phyloP scores from a whole-genome alignment of 2,888 invertebrate species.

The Tipula vernalis region DNA sequence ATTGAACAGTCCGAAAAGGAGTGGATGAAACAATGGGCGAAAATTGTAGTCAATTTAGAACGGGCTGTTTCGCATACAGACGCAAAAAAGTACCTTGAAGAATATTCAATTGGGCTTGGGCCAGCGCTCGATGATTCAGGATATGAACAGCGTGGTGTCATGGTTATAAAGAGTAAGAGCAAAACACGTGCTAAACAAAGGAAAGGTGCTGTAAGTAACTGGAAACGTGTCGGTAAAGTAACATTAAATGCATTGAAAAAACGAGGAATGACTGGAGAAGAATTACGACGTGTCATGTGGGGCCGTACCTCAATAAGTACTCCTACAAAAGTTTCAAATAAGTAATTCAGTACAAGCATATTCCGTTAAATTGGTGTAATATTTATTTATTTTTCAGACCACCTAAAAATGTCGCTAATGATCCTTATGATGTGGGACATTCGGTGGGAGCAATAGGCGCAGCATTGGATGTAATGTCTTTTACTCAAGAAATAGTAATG shows the following conservation, averaged over 20 bases:
- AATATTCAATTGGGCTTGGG: constrained; percentile 87
- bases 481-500: constrained; percentile 60
- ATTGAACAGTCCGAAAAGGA: constrained; percentile 98
- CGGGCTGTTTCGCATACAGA: constrained; percentile 83
- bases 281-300: constrained; percentile 80
- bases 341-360: constrained; percentile 29
- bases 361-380: background rate
- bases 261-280: constrained; percentile 75
- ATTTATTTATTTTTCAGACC: constrained; percentile 15
- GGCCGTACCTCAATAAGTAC: constrained; percentile 79
- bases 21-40: constrained; percentile 99
- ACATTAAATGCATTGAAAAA: constrained; percentile 72
- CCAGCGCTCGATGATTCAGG: constrained; percentile 65
- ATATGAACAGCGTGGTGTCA: constrained; percentile 81
- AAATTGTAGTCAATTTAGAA: constrained; percentile 93
- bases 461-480: constrained; percentile 73
- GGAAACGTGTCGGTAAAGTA: constrained; percentile 91
- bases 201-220: constrained; percentile 90
- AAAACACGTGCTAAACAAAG: constrained; percentile 93
- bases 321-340: constrained; percentile 57
- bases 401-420: constrained; percentile 24
- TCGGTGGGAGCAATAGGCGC: constrained; percentile 48
- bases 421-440: constrained; percentile 34
- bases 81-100: constrained; percentile 81
- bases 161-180: constrained; percentile 95